Evolutionary conservation across 2,888 invertebrate species (phyloP).

Genomic region (Brachyopa scutellaris): DNA sequence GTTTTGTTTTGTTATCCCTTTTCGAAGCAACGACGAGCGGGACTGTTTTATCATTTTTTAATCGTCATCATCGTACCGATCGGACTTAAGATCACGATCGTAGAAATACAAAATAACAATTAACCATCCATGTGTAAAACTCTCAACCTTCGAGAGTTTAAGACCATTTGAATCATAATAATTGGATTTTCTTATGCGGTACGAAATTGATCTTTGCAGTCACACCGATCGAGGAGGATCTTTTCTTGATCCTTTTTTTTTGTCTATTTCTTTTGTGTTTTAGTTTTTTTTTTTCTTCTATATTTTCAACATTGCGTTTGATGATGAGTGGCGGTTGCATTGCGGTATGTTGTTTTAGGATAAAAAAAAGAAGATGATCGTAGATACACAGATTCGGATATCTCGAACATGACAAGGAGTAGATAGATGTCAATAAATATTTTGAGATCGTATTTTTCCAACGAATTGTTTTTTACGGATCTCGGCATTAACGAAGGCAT

Average conservation of each 20-base stretch:
- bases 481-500: slow-evolving; percentile 41
- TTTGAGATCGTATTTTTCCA: slow-evolving; percentile 54
- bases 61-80: slow-evolving; percentile 34
- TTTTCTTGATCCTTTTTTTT: slow-evolving; percentile 57
- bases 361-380: slow-evolving; percentile 32
- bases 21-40: slow-evolving; percentile 4
- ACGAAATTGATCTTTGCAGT: slow-evolving; percentile 62
- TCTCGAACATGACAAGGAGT: slow-evolving; percentile 68
- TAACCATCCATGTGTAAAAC: slow-evolving; percentile 61
- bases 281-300: background rate
- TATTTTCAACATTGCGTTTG: slow-evolving; percentile 39
- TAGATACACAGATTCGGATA: background rate
- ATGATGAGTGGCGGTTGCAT: slow-evolving; percentile 53
- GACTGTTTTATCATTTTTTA: slow-evolving; percentile 15
- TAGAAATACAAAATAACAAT: slow-evolving; percentile 54
- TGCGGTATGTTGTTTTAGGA: slow-evolving; percentile 72
- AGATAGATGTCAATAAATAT: slow-evolving; percentile 72
- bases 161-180: slow-evolving; percentile 48
- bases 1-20: slow-evolving; percentile 37
- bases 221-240: slow-evolving; percentile 37
- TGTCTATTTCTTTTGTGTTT: slow-evolving; percentile 19
- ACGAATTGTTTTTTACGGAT: slow-evolving; percentile 37
- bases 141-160: slow-evolving; percentile 8
- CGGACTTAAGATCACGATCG: slow-evolving; percentile 36
- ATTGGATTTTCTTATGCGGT: slow-evolving; percentile 68